phyloP scores from a whole-genome alignment of 1,140 invertebrate genomes.

The Dendroctonus ponderosae region DNA sequence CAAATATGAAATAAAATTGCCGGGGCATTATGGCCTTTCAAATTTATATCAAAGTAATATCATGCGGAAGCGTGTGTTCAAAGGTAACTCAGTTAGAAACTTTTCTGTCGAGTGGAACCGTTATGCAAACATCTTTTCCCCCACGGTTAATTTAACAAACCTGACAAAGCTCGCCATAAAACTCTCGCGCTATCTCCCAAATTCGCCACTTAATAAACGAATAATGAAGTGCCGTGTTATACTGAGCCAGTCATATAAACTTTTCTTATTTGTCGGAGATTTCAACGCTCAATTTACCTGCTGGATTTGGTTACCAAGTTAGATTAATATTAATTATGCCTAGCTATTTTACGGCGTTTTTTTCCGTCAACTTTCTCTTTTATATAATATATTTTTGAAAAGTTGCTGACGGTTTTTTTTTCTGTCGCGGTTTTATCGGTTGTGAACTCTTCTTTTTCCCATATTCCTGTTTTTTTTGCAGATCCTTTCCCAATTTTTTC shows the following conservation, averaged over 20 bases:
- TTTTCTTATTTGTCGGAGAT: constrained; percentile 28
- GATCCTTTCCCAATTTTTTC: no score
- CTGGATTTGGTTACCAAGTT: neutral
- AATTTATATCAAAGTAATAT: constrained; percentile 22
- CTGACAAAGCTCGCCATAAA: constrained; percentile 29
- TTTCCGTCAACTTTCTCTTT: no score
- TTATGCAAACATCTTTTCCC: constrained; percentile 28
- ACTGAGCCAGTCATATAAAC: constrained; percentile 24
- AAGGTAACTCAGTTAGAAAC: constrained; percentile 28
- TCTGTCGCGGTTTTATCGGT: no score
- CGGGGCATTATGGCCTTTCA: neutral
- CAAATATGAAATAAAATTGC: neutral
- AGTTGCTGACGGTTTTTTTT: no score
- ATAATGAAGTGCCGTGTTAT: constrained; percentile 26
- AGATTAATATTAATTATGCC: no score
- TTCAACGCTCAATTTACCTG: constrained; percentile 13
- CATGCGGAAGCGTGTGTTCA: constrained; percentile 26
- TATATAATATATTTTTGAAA: no score
- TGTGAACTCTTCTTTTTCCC: no score
- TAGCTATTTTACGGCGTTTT: no score
- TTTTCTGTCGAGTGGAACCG: constrained; percentile 18
- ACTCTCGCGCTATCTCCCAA: constrained; percentile 22
- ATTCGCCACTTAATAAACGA: constrained; percentile 33
- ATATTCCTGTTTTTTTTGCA: no score
- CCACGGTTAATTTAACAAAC: constrained; percentile 31